Evolutionary conservation across 2,888 invertebrate species (phyloP).

Genomic region (Ditula angustiorana): DNA sequence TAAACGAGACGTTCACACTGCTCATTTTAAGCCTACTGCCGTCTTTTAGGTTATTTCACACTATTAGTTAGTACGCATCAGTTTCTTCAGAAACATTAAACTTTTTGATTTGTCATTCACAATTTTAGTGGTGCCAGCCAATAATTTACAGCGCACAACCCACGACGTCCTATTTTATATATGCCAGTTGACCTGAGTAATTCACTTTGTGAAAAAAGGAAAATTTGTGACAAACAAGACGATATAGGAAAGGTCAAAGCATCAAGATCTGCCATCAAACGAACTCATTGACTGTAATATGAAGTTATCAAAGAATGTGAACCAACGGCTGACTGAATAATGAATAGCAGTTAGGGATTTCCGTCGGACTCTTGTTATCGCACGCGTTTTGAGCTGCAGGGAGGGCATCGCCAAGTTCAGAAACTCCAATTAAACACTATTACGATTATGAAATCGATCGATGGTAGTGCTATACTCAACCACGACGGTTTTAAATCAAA

Average conservation of each 20-base stretch:
- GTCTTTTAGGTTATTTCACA: too few species aligned
- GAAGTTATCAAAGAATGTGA: slow-evolving; percentile 20
- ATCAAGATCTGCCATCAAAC: slow-evolving; percentile 24
- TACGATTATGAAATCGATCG: too few species aligned
- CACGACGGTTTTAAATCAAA: too few species aligned
- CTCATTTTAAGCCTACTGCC: too few species aligned
- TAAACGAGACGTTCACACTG: too few species aligned
- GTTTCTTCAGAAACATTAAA: too few species aligned
- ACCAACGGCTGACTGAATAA: slow-evolving; percentile 30
- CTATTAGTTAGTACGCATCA: too few species aligned
- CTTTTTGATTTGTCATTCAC: too few species aligned
- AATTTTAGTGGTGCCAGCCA: too few species aligned
- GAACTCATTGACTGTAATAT: slow-evolving; percentile 19
- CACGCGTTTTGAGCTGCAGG: slow-evolving; percentile 14
- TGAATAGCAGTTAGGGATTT: slow-evolving; percentile 37
- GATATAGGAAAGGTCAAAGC: slow-evolving; percentile 22
- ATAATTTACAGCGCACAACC: background rate
- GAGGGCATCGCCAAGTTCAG: slow-evolving; percentile 19
- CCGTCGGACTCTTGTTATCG: slow-evolving; percentile 30
- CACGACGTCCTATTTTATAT: background rate
- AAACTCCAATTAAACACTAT: background rate
- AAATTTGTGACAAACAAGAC: slow-evolving; percentile 11
- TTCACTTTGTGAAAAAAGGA: background rate
- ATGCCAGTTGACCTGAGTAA: background rate
- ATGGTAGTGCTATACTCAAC: too few species aligned